phyloP scores from a whole-genome alignment of 2,797 vertebrate genomes.

The Rhynchonycteris naso region DNA sequence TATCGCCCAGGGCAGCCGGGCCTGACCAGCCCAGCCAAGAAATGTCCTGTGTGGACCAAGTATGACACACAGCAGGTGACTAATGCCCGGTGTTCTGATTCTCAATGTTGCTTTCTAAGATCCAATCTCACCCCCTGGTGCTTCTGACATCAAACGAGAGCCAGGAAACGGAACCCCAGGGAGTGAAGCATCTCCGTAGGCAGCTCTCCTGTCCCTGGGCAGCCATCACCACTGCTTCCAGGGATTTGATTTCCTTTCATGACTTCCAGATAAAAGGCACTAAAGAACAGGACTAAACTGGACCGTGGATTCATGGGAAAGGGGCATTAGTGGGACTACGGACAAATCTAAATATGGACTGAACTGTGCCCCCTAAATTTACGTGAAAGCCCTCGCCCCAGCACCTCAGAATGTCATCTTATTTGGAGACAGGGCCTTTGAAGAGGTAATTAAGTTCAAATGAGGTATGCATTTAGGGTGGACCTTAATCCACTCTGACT shows the following conservation, averaged over 20 bases:
- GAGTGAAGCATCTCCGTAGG: not conserved
- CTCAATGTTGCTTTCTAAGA: not conserved
- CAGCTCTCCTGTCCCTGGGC: not conserved
- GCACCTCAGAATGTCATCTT: not conserved
- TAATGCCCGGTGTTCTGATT: rapidly evolving
- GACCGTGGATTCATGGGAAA: not conserved
- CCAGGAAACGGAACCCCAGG: not conserved
- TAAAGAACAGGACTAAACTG: not conserved
- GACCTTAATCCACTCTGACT: not conserved
- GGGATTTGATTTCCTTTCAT: not conserved
- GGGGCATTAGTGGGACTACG: not conserved
- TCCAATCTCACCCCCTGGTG: not conserved
- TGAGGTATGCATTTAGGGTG: not conserved
- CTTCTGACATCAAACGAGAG: not conserved
- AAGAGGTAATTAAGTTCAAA: not conserved
- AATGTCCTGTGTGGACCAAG: rapidly evolving
- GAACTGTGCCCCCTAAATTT: not conserved
- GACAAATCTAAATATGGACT: not conserved
- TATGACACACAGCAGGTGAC: not conserved
- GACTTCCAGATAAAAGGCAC: not conserved
- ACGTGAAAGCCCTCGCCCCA: not conserved
- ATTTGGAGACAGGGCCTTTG: not conserved
- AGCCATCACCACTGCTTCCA: not conserved
- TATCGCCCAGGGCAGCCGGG: not conserved
- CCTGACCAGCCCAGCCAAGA: not conserved